Evolutionary conservation across 1,140 invertebrate genomes (phyloP).

Genomic region (Diorhabda carinulata): DNA sequence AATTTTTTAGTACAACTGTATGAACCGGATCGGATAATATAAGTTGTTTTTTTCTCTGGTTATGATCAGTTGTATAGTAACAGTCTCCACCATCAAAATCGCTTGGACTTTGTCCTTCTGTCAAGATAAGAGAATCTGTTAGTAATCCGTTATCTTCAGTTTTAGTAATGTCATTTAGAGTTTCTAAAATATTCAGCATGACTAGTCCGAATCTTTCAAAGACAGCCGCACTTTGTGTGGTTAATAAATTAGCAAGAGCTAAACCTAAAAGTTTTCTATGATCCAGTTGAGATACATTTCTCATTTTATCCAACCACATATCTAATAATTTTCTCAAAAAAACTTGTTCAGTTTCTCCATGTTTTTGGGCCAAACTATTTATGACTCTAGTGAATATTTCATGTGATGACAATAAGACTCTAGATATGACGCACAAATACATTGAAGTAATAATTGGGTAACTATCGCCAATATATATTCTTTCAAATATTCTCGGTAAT

Average conservation of each 20-base stretch:
- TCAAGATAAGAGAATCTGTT: constrained; percentile 51
- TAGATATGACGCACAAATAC: constrained; percentile 71
- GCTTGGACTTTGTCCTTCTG: constrained; percentile 46
- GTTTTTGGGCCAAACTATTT: constrained; percentile 52
- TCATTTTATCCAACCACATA: constrained; percentile 77
- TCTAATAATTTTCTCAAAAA: constrained; percentile 69
- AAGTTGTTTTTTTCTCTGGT: constrained; percentile 58
- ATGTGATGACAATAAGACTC: constrained; percentile 72
- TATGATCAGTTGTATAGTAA: constrained; percentile 55
- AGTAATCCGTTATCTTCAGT: constrained; percentile 61
- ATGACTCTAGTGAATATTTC: constrained; percentile 66
- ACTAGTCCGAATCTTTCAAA: constrained; percentile 71
- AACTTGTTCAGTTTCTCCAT: constrained; percentile 50
- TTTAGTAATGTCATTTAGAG: constrained; percentile 80
- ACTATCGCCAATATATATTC: constrained; percentile 62
- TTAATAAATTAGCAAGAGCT: constrained; percentile 75
- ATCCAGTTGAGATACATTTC: constrained; percentile 70
- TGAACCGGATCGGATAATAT: constrained; percentile 66
- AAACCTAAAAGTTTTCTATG: constrained; percentile 77
- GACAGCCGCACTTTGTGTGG: constrained; percentile 62
- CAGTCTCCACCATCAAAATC: constrained; percentile 47
- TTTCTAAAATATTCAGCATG: constrained; percentile 74
- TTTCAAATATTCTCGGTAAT: constrained; percentile 64
- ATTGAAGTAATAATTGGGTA: constrained; percentile 69
- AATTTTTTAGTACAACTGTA: constrained; percentile 63